Percentiles rank a stretch among this genome's conserved stretches.
These are phyloP conservation scores for Melanotus villosus DNA, from an alignment of 2,888 invertebrate genomes.

Conservation along the genomic window DNA sequence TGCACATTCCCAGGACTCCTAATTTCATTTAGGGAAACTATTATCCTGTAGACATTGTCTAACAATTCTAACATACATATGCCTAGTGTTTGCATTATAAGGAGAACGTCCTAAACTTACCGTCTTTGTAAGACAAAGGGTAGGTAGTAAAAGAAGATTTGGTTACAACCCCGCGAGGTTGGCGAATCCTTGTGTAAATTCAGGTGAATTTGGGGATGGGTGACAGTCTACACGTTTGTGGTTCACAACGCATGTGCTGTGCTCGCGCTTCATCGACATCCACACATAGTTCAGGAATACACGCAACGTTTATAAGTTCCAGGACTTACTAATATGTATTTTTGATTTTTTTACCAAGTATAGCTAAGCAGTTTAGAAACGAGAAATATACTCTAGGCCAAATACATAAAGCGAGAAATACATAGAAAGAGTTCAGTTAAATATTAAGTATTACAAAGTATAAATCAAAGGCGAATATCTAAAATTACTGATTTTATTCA, in stretches of 20 bases:
- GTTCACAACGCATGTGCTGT: constrained; percentile 13
- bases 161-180: not conserved
- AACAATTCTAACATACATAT: constrained; percentile 20
- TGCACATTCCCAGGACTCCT: constrained; percentile 21
- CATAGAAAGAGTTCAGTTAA: no score
- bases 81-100: constrained; percentile 16
- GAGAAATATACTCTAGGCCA: no score
- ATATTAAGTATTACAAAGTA: no score
- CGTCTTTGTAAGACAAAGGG: constrained; percentile 24
- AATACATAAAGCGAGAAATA: no score
- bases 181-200: constrained; percentile 16
- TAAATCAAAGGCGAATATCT: no score
- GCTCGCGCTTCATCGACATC: constrained; percentile 4
- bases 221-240: not conserved
- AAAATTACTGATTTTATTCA: no score
- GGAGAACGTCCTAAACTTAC: constrained; percentile 11
- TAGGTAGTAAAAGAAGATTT: constrained; percentile 9
- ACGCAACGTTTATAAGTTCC: no score
- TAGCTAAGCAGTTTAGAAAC: no score
- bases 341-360: no score
- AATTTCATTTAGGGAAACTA: constrained; percentile 33
- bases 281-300: not conserved
- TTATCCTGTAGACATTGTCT: constrained; percentile 26
- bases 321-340: no score
- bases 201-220: not conserved